Evolutionary conservation across 2,113 vertebrate species (phyloP).

Genomic region (Boleophthalmus pectinirostris): DNA sequence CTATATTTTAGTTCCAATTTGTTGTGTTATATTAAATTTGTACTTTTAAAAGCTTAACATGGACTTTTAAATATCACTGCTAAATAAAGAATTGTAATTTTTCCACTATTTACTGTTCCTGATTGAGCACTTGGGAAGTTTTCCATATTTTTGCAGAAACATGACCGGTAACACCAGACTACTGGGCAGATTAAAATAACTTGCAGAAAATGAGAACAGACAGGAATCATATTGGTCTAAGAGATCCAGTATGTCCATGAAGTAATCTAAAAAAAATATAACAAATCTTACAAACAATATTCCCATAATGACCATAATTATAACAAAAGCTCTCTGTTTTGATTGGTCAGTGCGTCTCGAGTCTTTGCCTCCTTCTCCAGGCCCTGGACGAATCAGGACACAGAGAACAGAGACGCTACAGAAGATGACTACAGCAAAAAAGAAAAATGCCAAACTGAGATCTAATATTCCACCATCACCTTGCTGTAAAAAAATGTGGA

Average conservation of each 20-base stretch:
- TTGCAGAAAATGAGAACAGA: neutral
- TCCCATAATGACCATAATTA: neutral
- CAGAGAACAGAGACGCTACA: neutral
- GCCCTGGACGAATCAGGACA: neutral
- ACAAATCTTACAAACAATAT: neutral
- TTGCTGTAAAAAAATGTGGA: neutral
- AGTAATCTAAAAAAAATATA: neutral
- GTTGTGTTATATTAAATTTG: too few relatives aligned
- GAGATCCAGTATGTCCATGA: fast-evolving
- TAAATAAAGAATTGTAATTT: too few relatives aligned
- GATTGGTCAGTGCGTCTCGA: neutral
- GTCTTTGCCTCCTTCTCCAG: neutral
- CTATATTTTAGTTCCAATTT: too few relatives aligned
- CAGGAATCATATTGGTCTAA: neutral
- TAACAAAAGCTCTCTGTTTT: constrained; percentile 5
- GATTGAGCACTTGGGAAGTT: neutral
- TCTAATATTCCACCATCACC: neutral
- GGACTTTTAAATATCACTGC: too few relatives aligned
- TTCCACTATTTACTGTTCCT: neutral
- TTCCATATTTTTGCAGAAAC: neutral
- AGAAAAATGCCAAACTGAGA: neutral
- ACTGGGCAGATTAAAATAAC: neutral
- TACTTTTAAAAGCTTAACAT: too few relatives aligned
- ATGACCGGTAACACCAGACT: neutral
- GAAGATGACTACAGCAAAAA: neutral